Evolutionary conservation across 2,113 vertebrate genomes (phyloP).

Genomic region (Ctenodactylus gundi): DNA sequence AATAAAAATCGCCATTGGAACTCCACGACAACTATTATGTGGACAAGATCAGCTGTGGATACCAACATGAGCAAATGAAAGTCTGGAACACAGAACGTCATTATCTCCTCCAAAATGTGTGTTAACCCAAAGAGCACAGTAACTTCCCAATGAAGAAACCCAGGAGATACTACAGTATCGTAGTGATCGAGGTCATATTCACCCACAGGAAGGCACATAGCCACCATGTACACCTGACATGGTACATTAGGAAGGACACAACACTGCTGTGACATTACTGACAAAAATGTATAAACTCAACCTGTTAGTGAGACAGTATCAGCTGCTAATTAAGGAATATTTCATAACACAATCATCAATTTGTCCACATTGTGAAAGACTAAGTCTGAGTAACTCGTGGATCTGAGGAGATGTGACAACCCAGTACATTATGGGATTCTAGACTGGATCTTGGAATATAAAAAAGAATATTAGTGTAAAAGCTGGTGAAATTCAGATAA

Average conservation of each 20-base stretch:
- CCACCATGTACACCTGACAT: neutral
- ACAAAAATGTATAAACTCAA: neutral
- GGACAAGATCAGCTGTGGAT: neutral
- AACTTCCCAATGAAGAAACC: neutral
- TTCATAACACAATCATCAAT: neutral
- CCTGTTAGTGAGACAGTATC: neutral
- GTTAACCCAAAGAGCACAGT: neutral
- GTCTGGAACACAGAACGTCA: neutral
- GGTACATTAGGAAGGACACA: neutral
- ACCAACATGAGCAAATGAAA: neutral
- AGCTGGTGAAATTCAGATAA: neutral
- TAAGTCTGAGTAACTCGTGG: neutral
- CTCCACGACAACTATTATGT: neutral
- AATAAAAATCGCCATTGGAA: neutral
- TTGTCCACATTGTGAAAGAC: neutral
- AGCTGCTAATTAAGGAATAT: neutral
- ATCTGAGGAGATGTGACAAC: neutral
- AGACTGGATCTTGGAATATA: neutral
- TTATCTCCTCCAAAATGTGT: neutral
- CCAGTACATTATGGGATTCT: neutral
- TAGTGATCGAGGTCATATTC: neutral
- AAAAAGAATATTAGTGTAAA: neutral
- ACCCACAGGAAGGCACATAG: neutral
- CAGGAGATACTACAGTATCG: neutral
- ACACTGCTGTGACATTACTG: neutral